Conservation (phyloP, 2,113 vertebrate species). For the Callochromis pleurospilus region DNA sequence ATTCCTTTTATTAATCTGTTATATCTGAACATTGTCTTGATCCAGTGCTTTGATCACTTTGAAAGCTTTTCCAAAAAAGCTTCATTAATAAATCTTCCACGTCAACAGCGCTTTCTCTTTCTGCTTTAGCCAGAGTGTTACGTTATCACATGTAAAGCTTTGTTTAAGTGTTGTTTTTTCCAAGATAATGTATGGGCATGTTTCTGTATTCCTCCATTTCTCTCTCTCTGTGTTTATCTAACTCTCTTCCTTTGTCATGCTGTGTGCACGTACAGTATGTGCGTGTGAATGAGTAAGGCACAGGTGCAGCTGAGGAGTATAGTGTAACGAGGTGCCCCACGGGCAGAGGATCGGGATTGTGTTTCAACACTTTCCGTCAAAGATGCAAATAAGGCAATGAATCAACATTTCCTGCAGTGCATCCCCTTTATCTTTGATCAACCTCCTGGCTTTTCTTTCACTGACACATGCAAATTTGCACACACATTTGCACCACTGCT, state of each 20-base stretch:
- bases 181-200: not conserved
- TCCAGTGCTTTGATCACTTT: not conserved
- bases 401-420: slow-evolving; percentile 8
- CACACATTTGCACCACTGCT: not conserved
- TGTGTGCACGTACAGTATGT: not conserved
- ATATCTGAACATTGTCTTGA: not conserved
- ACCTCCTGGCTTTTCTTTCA: not conserved
- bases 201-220: not conserved
- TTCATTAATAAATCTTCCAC: not conserved
- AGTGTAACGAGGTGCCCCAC: not conserved
- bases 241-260: not conserved
- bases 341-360: not conserved
- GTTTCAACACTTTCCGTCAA: slow-evolving; percentile 3
- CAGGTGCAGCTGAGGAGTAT: not conserved
- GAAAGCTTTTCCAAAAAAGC: not conserved
- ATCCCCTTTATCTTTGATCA: not conserved
- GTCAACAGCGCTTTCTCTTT: not conserved
- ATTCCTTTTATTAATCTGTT: not conserved
- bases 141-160: not conserved
- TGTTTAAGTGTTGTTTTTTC: not conserved
- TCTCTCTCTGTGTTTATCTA: not conserved
- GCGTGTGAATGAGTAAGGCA: not conserved
- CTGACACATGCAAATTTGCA: not conserved
- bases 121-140: not conserved
- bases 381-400: slow-evolving; percentile 32